Base-by-base conservation (phyloP, 2,113 vertebrate species). In the Chloropsis cyanopogon region DNA sequence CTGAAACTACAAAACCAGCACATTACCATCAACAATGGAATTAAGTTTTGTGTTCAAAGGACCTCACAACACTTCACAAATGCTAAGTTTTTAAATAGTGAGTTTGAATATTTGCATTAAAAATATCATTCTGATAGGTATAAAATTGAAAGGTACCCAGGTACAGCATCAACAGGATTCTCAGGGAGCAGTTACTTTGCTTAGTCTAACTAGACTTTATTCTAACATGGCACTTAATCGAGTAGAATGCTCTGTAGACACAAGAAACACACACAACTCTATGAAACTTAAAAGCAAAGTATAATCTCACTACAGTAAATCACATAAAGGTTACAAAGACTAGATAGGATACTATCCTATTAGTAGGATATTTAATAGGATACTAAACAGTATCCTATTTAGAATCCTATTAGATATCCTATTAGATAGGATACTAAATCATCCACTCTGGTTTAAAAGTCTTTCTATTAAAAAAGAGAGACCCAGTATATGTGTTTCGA, bases 221-320 rank as follows among this genome's bases (percentile, higher is more conserved):
- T 4, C n/a, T 80, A 65, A 17, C 5, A 5, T 4, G 7, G 28
- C 26, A 64, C 44, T 78, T 29, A 29, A 35, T 44, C 68, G 82
- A 69, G 26, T 9, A 37, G 54, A 39, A 53, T 3, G 6, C 10
- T 46, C 31, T 33, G 23, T 4, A 33, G 56, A 16, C 14, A 11
- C 12, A 37, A 68, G 7, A 66, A 65, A 22, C 4, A 72, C 1
- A 1, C 3, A 2, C 8, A 57, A 18, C 2, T 56, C 37, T 28
- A 42, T 14, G n/a, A 71, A 78, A 70, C 12, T 29, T 37, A 54
- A 77, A 59, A 31, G 7, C 7, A 3, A 79, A 49, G 13, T 24
- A 28, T 26, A 54, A 37, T 47, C 39, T 71, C 64, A 70, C 54
- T 50, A 19, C 9, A 71, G 12, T 42, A 75, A 84, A 61, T 50